phyloP scores from a whole-genome alignment of 2,888 invertebrate species.

The Oligia latruncula region DNA sequence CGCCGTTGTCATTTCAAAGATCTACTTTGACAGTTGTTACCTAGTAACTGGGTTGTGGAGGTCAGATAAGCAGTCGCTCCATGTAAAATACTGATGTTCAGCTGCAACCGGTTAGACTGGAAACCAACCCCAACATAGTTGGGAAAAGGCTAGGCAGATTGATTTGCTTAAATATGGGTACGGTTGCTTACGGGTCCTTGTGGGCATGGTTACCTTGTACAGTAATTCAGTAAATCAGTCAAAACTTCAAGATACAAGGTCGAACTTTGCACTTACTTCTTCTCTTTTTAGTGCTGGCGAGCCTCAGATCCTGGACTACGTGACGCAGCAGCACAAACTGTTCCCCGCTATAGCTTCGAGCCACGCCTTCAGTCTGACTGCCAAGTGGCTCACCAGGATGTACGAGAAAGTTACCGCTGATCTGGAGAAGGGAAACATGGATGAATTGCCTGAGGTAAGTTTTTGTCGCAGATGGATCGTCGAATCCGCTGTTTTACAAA shows the following conservation, averaged over 20 bases:
- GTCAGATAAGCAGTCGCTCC: background rate
- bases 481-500: too few species aligned
- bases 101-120: background rate
- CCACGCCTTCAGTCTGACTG: conserved; percentile 93
- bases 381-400: conserved; percentile 94
- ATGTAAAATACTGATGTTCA: background rate
- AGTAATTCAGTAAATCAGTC: background rate
- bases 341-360: conserved; percentile 95
- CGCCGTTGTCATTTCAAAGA: too few species aligned
- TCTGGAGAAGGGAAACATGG: conserved; percentile 93
- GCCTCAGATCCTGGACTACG: conserved; percentile 97
- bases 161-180: too few species aligned
- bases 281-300: conserved; percentile 92
- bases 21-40: background rate
- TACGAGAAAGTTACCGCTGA: conserved; percentile 93
- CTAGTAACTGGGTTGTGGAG: too few species aligned
- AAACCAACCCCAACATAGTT: background rate
- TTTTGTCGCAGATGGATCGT: too few species aligned
- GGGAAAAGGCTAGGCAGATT: background rate
- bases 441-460: conserved; percentile 94
- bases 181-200: too few species aligned
- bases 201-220: too few species aligned
- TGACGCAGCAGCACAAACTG: conserved; percentile 98
- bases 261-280: background rate
- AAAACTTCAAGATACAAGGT: background rate